Base-by-base conservation (phyloP, 2,888 invertebrate species). In the Conistra vaccinii region DNA sequence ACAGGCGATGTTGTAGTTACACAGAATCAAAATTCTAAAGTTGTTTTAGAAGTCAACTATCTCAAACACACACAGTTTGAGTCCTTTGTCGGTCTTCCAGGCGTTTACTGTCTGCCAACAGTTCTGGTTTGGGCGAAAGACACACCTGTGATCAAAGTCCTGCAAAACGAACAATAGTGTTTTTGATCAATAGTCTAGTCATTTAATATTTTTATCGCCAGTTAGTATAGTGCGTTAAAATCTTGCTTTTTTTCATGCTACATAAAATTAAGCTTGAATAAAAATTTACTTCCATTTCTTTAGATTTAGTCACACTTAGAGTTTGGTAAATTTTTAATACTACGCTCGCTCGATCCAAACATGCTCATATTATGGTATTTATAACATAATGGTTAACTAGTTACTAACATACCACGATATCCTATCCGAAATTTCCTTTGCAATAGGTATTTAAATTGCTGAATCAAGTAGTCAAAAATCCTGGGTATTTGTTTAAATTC, bases 331-430 rank as follows among this genome's bases (percentile, higher is more conserved):
- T 26, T 68, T 78, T 85, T 74, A 66, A 69, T 58, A 74, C 35
- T 63, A 67, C 78, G 55, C 82, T 83, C 79, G 83, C 84, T 87
- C 80, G 86, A 84, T 87, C 87, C 87, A 87, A 87, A 87, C 87
- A 87, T 87, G 87, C 86, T 87, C 87, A 87, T 79, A 71, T 70
- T 77, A 60, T 81, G 77, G 66, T 86, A 78, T 78, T 72, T 85
- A 69, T 83, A 74, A 85, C 78, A 80, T 81, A 70, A 74, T 87
- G 73, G 35, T 74, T 83, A 68, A 74, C 68, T 87, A 87, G 79
- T 65, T 53, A 80, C 81, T 84, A 79, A 84, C 68, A 71, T 67
- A 75, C 73, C 61, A 78, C n/a, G 29, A 73, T 39, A 63, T n/a
- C 71, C 67, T 66, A 51, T 45, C 82, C 71, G 39, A 72, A 60